Evolutionary conservation across 2,113 vertebrate genomes (phyloP).

Genomic region (Syrmaticus mikado): DNA sequence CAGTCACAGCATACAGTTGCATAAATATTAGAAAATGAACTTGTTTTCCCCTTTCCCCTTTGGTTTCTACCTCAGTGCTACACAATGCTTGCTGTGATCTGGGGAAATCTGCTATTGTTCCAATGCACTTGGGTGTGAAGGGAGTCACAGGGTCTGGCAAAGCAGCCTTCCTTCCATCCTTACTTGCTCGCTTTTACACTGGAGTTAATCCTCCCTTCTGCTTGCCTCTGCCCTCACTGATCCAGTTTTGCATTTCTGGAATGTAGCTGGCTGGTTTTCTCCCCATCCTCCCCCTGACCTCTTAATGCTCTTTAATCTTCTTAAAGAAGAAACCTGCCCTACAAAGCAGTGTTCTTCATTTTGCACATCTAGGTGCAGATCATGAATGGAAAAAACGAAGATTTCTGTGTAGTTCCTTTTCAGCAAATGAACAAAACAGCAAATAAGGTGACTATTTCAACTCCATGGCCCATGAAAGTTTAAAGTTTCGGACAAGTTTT

Average conservation of each 20-base stretch:
- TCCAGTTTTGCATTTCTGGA: conserved; percentile 51
- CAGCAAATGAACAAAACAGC: not conserved
- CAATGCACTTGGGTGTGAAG: conserved; percentile 58
- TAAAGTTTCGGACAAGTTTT: not conserved
- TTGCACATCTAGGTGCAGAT: not conserved
- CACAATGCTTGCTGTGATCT: conserved; percentile 40
- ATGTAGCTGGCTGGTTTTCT: conserved; percentile 50
- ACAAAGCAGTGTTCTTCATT: not conserved
- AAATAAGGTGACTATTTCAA: not conserved
- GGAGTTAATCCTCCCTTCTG: conserved; percentile 52
- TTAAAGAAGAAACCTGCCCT: conserved; percentile 31
- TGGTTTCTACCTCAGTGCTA: conserved; percentile 48
- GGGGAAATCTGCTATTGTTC: conserved; percentile 51
- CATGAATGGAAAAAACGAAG: not conserved
- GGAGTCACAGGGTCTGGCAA: conserved; percentile 49
- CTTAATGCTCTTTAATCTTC: conserved; percentile 66
- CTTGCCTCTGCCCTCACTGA: conserved; percentile 2
- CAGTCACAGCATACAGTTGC: not conserved
- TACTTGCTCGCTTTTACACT: not conserved
- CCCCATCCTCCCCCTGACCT: conserved; percentile 57
- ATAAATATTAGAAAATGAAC: conserved; percentile 36
- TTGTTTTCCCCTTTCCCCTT: conserved; percentile 64
- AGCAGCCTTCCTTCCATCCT: conserved; percentile 45
- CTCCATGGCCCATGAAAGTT: not conserved
- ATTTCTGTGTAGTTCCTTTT: not conserved